A percentile compares a stretch with the other conserved stretches of the same genome.
These are phyloP conservation scores for Pelobates fuscus DNA, from an alignment of 2,113 vertebrate species.

Conservation along the genomic window DNA sequence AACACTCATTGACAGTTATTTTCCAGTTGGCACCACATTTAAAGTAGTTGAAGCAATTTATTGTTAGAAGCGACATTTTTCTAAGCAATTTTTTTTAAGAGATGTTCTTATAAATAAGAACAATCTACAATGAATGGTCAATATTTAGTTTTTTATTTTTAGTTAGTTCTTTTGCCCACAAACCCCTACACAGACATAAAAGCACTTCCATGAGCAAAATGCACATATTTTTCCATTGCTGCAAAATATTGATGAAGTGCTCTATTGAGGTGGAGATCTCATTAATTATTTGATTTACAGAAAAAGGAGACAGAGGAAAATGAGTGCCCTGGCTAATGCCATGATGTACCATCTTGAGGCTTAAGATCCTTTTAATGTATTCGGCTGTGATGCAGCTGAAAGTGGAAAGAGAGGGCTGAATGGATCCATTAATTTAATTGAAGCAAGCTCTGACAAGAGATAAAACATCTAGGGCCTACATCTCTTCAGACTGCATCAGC, in stretches of 20 bases:
- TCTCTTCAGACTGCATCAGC: constrained; percentile 84
- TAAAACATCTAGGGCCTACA: constrained; percentile 90
- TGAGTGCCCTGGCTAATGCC: constrained; percentile 84
- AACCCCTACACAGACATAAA: constrained; percentile 65
- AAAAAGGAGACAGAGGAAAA: constrained; percentile 74
- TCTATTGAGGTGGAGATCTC: constrained; percentile 75
- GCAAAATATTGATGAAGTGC: constrained; percentile 75
- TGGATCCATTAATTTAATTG: constrained; percentile 99
- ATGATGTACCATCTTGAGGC: constrained; percentile 94
- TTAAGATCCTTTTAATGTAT: constrained; percentile 99
- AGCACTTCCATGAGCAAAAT: constrained; percentile 65
- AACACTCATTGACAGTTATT: too few species aligned
- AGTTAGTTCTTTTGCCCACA: constrained; percentile 63
- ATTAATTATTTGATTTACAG: constrained; percentile 88
- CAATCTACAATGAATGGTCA: constrained; percentile 62
- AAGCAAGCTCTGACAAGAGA: constrained; percentile 93
- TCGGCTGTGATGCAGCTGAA: constrained; percentile 85
- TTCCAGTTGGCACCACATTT: too few species aligned
- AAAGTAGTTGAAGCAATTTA: background rate
- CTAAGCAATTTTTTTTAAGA: constrained; percentile 50
- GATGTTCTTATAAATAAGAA: constrained; percentile 57
- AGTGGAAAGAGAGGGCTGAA: constrained; percentile 89
- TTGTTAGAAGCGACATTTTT: background rate
- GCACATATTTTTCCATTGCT: constrained; percentile 60
- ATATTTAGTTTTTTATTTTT: constrained; percentile 75